A percentile compares a stretch with the other conserved stretches of the same genome.
These are phyloP conservation scores for Papilio gigon DNA, from an alignment of 2,888 invertebrate species.

Conservation along the genomic window DNA sequence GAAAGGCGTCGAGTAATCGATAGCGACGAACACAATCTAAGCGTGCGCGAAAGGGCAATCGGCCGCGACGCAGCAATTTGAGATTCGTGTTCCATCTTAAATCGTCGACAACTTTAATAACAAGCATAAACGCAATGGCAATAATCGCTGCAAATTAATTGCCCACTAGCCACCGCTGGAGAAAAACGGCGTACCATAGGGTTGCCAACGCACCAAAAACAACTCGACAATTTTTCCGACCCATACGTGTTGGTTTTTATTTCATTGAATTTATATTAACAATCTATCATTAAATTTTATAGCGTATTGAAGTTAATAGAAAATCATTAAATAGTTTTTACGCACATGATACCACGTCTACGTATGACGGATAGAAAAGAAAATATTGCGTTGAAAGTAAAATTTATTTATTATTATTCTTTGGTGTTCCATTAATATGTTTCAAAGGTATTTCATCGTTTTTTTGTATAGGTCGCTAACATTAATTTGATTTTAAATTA, in stretches of 20 bases:
- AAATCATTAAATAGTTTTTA: not conserved
- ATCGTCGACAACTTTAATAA: constrained; percentile 80
- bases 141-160: constrained; percentile 78
- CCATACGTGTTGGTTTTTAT: constrained; percentile 11
- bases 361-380: not conserved
- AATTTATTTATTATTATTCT: too few relatives aligned
- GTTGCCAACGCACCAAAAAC: constrained; percentile 39
- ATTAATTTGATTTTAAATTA: not conserved
- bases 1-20: constrained; percentile 63
- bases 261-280: constrained; percentile 31
- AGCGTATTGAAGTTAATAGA: constrained; percentile 34
- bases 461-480: not conserved
- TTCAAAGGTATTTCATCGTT: not conserved
- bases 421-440: not conserved
- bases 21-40: constrained; percentile 68
- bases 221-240: constrained; percentile 2
- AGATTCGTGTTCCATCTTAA: constrained; percentile 77
- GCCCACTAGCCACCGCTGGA: constrained; percentile 64
- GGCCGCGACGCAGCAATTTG: constrained; percentile 74
- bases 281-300: constrained; percentile 37
- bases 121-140: constrained; percentile 73
- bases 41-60: constrained; percentile 68
- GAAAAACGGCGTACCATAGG: constrained; percentile 59
- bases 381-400: too few relatives aligned
- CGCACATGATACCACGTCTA: constrained; percentile 52